Evolutionary conservation across 2,888 invertebrate genomes (phyloP).

Genomic region (Drosophila testacea): DNA sequence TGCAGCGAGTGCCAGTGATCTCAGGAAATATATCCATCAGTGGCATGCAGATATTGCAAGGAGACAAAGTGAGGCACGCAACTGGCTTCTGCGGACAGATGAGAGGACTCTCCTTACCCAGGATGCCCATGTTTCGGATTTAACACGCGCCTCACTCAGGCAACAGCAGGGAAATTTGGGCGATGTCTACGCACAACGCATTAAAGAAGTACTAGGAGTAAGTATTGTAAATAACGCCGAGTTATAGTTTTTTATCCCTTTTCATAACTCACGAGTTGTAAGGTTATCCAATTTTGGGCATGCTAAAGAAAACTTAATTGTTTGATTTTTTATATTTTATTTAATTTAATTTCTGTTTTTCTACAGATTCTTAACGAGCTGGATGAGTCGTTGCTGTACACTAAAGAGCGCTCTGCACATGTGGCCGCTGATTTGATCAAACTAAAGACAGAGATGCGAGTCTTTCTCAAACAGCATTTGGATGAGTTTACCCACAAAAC

Average conservation of each 20-base stretch:
- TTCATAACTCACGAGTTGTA: not conserved
- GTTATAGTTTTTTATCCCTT: no score
- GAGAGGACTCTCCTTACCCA: constrained; percentile 85
- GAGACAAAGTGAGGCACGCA: constrained; percentile 77
- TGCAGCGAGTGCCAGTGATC: constrained; percentile 84
- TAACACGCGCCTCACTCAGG: constrained; percentile 80
- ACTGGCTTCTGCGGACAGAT: constrained; percentile 84
- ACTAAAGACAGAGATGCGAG: constrained; percentile 83
- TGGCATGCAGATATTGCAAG: constrained; percentile 81
- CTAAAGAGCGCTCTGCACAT: constrained; percentile 61
- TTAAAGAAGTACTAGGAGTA: constrained; percentile 84
- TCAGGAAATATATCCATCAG: constrained; percentile 85
- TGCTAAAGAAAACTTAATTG: not conserved
- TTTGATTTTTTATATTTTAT: not conserved
- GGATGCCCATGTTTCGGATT: constrained; percentile 79
- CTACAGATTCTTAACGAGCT: constrained; percentile 83
- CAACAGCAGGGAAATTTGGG: constrained; percentile 83
- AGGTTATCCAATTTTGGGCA: not conserved
- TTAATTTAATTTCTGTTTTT: not conserved
- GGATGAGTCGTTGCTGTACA: constrained; percentile 77
- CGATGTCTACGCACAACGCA: constrained; percentile 83
- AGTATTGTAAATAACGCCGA: constrained; percentile 3
- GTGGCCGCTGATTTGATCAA: constrained; percentile 78
- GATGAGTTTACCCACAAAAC: constrained; percentile 85
- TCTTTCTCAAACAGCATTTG: constrained; percentile 80